Percentiles rank a stretch among this genome's conserved stretches.
These are phyloP conservation scores for Crotalus horridus DNA, from an alignment of 2,113 vertebrate genomes.

Conservation along the genomic window DNA sequence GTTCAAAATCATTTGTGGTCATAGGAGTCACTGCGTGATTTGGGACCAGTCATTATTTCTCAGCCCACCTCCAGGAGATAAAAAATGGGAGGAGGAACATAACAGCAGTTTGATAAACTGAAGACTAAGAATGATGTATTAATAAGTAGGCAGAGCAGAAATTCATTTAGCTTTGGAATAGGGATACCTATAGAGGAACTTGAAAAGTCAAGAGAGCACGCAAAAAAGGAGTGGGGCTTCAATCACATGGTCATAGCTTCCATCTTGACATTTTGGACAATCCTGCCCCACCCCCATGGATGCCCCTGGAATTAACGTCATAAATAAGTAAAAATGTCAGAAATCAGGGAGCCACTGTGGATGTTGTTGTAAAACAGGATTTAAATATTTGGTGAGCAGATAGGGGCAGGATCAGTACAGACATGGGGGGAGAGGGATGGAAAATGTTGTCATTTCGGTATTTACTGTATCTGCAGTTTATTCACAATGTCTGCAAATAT, in stretches of 20 bases:
- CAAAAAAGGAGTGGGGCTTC: background rate
- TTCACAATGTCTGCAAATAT: background rate
- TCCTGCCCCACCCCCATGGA: background rate
- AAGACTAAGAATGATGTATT: background rate
- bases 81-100: background rate
- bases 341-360: background rate
- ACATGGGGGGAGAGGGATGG: background rate
- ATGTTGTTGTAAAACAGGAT: background rate
- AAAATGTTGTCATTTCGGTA: background rate
- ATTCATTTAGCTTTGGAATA: background rate
- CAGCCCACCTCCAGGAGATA: background rate
- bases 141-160: background rate
- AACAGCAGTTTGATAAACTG: background rate
- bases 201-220: background rate
- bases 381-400: background rate
- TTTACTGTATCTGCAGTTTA: background rate
- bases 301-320: background rate
- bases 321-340: background rate
- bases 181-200: background rate
- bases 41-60: background rate
- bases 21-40: background rate
- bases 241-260: background rate
- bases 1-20: background rate
- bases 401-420: background rate
- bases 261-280: background rate